phyloP scores from a whole-genome alignment of 35 echinoderm and acorn worm species.

The Ophioderma brevispina region DNA sequence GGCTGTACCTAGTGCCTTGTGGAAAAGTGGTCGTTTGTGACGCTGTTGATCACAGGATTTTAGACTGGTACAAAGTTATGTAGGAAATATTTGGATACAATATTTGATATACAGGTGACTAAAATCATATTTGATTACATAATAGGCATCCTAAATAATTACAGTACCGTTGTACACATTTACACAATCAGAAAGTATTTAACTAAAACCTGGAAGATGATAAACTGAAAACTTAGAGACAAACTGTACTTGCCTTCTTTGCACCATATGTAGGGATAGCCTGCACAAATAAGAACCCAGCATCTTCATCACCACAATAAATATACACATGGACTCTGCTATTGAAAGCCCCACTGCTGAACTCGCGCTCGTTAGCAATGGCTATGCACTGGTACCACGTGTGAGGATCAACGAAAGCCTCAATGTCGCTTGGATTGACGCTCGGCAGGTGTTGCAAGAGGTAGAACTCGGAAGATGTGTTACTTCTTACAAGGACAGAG shows the following conservation, averaged over 20 bases:
- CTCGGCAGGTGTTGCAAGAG: constrained; percentile 29
- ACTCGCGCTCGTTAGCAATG: constrained; percentile 5
- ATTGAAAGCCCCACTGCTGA: neutral
- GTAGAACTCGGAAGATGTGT: neutral
- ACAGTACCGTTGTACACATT: no score
- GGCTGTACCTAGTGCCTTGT: no score
- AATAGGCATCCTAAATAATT: no score
- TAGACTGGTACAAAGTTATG: no score
- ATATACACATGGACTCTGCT: neutral
- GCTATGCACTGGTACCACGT: constrained; percentile 15
- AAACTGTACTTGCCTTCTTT: neutral
- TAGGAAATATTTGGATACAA: no score
- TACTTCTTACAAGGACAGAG: neutral
- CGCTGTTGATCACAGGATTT: no score
- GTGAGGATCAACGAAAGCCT: constrained; percentile 5
- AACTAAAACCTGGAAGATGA: no score
- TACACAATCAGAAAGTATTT: no score
- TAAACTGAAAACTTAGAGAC: no score
- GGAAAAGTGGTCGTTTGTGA: no score
- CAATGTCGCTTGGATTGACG: constrained; percentile 13
- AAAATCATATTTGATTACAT: no score
- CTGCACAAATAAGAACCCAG: neutral
- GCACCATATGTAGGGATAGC: neutral
- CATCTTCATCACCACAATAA: neutral
- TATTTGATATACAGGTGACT: no score